Evolutionary conservation across 2,113 vertebrate species (phyloP), one percentile per base, ranked within the genome.

Genomic region (Mastomys natalensis): DNA sequence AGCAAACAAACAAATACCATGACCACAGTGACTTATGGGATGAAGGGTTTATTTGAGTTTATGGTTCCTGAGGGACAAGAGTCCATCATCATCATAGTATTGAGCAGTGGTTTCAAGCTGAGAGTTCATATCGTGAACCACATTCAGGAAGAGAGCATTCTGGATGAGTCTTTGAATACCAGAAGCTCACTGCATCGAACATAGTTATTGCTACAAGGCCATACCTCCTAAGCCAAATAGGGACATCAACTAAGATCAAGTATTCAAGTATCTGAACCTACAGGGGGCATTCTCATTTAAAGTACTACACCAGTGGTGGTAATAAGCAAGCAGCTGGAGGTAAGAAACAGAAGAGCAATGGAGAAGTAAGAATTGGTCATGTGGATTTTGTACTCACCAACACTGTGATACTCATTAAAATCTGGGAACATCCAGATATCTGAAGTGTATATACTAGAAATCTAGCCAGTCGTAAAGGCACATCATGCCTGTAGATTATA

Each of bases 301-400:
- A 37, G 9, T 55, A 81, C 78, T 51, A 81, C 78, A 81, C 15
- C 9, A 51, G 13, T 66, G 60, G 24, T 90, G 86, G 13, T 60
- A 64, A 85, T 58, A 43, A 84, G 84, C 26, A 77, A 62, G 51
- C 53, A 81, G 17, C 29, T 84, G 13, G 58, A 93, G 43, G 45
- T 74, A 78, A 51, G 53, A 93, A 88, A 66, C n/a, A 2, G 7
- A 12, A 53, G 86, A 34, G 84, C 40, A 37, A 62, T 76, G 31
- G 68, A 84, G 53, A 95, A 85, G 17, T 43, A 90, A 60, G 58
- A 76, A 87, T 22, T n/a, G n/a, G 37, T 92, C 78, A 70, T 40
- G 76, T 66, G 60, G 26, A 22, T 87, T 62, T 90, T 45, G 94
- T 55, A 90, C 48, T 80, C n/a, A 80, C 78, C 43, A 26, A 13